Evolutionary conservation across 1,140 invertebrate species (phyloP).

Genomic region (Drosophila parvula): DNA sequence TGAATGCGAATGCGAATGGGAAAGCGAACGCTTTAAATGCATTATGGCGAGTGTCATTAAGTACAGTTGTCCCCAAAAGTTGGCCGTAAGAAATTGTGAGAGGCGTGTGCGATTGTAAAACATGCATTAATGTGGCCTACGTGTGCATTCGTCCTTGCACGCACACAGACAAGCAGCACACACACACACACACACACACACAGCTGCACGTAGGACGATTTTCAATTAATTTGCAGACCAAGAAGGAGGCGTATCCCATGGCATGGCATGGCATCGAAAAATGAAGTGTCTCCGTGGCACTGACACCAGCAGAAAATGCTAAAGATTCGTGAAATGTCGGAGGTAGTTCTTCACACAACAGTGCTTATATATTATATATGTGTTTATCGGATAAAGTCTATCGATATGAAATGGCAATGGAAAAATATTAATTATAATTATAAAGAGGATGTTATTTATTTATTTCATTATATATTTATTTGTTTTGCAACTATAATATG

Average conservation of each 20-base stretch:
- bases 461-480: too few relatives aligned
- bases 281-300: slow-evolving; percentile 56
- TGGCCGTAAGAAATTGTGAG: slow-evolving; percentile 39
- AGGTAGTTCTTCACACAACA: slow-evolving; percentile 21
- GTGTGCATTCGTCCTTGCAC: slow-evolving; percentile 32
- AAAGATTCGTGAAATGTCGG: slow-evolving; percentile 47
- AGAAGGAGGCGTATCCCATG: slow-evolving; percentile 31
- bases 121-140: slow-evolving; percentile 73
- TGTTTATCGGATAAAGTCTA: not conserved
- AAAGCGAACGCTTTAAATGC: slow-evolving; percentile 51
- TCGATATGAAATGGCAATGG: not conserved
- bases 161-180: slow-evolving; percentile 6
- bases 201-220: slow-evolving; percentile 38
- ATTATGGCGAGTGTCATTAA: slow-evolving; percentile 56
- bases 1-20: not conserved
- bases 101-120: slow-evolving; percentile 67
- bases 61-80: slow-evolving; percentile 55
- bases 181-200: slow-evolving; percentile 9
- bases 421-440: not conserved
- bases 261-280: slow-evolving; percentile 15
- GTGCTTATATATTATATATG: too few relatives aligned
- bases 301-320: slow-evolving; percentile 60
- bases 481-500: too few relatives aligned
- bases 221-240: slow-evolving; percentile 70
- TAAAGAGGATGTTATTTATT: too few relatives aligned